These are phyloP conservation scores for Tetragonisca angustula DNA, from an alignment of 2,888 invertebrate genomes.

Conservation along the genomic window DNA sequence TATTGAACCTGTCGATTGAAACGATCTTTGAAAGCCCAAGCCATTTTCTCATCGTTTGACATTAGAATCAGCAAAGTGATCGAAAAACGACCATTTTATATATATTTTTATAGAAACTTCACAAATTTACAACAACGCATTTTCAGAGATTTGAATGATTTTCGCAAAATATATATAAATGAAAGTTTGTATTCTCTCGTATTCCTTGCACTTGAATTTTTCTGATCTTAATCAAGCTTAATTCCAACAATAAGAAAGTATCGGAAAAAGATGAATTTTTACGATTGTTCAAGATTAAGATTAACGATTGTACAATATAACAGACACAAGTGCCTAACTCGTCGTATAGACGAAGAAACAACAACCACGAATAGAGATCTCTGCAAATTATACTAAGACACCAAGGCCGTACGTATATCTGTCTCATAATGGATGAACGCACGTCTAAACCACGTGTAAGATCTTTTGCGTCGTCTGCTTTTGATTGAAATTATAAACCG, in stretches of 20 bases:
- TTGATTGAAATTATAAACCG: slow-evolving; percentile 67
- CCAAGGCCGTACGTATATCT: slow-evolving; percentile 59
- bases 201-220: too few species aligned
- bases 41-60: too few species aligned
- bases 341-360: slow-evolving; percentile 47
- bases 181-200: too few species aligned
- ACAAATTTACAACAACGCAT: too few species aligned
- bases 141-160: too few species aligned
- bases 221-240: slow-evolving; percentile 14
- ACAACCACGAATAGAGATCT: slow-evolving; percentile 48
- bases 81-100: too few species aligned
- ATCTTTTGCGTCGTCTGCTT: slow-evolving; percentile 57
- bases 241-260: slow-evolving; percentile 28
- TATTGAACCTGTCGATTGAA: not conserved
- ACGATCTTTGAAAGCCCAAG: not conserved
- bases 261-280: slow-evolving; percentile 36
- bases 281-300: slow-evolving; percentile 18
- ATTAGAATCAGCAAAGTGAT: too few species aligned
- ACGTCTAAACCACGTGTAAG: slow-evolving; percentile 64
- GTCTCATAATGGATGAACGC: slow-evolving; percentile 44
- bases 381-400: slow-evolving; percentile 60
- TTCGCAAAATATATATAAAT: too few species aligned
- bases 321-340: slow-evolving; percentile 42
- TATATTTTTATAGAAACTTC: too few species aligned
- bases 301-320: slow-evolving; percentile 41